Conservation (phyloP, 2,888 invertebrate genomes). For the Macrophya alboannulata region DNA sequence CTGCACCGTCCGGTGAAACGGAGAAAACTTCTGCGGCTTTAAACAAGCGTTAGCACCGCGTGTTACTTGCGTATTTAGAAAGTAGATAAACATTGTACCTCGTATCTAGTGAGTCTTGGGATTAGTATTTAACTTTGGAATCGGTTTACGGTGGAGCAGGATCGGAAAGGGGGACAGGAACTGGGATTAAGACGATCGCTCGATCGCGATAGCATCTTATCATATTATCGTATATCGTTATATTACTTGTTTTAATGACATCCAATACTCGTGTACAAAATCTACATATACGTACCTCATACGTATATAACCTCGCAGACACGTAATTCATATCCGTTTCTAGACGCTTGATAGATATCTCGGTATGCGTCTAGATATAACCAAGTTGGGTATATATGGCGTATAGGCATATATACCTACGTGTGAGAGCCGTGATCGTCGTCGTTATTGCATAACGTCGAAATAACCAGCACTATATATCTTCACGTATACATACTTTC, state of each 20-base stretch:
- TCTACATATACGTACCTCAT: background rate
- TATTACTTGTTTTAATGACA: background rate
- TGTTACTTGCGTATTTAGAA: slow-evolving; percentile 51
- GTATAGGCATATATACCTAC: background rate
- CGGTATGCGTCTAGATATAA: background rate
- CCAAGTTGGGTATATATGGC: background rate
- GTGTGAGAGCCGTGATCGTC: slow-evolving; percentile 24
- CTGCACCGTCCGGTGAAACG: slow-evolving; percentile 25
- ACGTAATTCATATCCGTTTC: background rate
- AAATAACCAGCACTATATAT: slow-evolving; percentile 17
- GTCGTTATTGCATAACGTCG: slow-evolving; percentile 4
- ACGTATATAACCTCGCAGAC: background rate
- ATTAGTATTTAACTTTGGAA: background rate
- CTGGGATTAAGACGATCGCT: background rate
- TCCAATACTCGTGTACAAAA: background rate
- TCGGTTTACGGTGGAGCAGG: background rate
- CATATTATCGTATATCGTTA: background rate
- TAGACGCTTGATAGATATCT: background rate
- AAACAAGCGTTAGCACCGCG: slow-evolving; percentile 20
- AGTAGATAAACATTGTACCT: slow-evolving; percentile 51
- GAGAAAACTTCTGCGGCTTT: slow-evolving; percentile 39
- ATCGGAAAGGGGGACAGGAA: background rate
- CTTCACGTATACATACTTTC: slow-evolving; percentile 41
- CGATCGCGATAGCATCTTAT: background rate
- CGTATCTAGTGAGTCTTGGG: background rate